phyloP scores from a whole-genome alignment of 1,140 invertebrate genomes.

The Mizuhopecten yessoensis region DNA sequence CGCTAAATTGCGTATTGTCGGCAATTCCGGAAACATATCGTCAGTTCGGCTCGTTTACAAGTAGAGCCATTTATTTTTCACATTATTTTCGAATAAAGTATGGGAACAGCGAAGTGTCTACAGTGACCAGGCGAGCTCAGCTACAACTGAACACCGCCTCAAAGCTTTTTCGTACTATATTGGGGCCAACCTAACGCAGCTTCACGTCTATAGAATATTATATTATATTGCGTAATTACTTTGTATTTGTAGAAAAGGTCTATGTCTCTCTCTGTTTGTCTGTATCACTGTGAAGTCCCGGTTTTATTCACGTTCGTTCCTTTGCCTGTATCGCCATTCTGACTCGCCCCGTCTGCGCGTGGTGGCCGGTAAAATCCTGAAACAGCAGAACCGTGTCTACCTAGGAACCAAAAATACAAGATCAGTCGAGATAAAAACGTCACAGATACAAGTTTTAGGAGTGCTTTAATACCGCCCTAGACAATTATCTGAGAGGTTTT shows the following conservation, averaged over 20 bases:
- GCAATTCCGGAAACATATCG: no score
- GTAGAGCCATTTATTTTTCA: no score
- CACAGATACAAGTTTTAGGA: conserved; percentile 27
- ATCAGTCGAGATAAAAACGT: conserved; percentile 25
- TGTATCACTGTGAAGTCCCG: background rate
- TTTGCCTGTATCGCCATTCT: conserved; percentile 25
- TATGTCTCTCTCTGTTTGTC: background rate
- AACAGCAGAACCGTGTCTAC: conserved; percentile 37
- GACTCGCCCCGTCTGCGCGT: conserved; percentile 26
- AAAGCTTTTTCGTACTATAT: background rate
- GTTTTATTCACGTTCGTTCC: background rate
- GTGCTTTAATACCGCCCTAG: conserved; percentile 37
- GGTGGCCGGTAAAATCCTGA: conserved; percentile 36
- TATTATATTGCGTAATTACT: conserved; percentile 5
- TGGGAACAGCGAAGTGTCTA: background rate
- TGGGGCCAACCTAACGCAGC: background rate
- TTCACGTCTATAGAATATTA: background rate
- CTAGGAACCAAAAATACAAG: conserved; percentile 17
- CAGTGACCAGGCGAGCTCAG: background rate
- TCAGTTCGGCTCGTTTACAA: no score
- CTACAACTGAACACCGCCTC: background rate
- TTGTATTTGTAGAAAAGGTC: conserved; percentile 37
- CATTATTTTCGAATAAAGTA: no score
- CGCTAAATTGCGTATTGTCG: no score
- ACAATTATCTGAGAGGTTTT: conserved; percentile 39